phyloP scores from a whole-genome alignment of 2,888 invertebrate species.

The Maniola hyperantus region DNA sequence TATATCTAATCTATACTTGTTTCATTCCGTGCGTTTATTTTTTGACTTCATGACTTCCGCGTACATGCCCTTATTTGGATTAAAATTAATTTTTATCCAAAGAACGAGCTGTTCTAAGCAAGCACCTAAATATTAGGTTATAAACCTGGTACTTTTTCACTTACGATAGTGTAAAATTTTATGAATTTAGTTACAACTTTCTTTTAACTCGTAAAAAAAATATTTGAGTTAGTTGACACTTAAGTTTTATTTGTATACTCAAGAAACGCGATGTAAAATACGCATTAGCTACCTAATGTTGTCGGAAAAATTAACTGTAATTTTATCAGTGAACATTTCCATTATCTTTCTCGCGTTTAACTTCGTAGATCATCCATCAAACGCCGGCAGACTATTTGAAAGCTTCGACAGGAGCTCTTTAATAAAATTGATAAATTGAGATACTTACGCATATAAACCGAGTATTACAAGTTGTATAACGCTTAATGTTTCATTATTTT shows the following conservation, averaged over 20 bases:
- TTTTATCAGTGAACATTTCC: constrained; percentile 23
- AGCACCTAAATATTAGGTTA: neutral
- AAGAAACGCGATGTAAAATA: too few relatives aligned
- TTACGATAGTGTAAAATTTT: too few relatives aligned
- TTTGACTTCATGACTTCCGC: neutral
- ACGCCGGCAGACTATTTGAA: constrained; percentile 24
- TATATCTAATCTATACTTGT: constrained; percentile 6
- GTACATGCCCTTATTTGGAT: neutral
- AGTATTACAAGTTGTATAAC: neutral
- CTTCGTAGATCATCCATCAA: constrained; percentile 28
- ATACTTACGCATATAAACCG: constrained; percentile 21
- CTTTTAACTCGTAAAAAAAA: too few relatives aligned
- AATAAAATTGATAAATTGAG: constrained; percentile 29
- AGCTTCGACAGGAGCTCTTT: constrained; percentile 26
- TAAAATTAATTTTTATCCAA: neutral
- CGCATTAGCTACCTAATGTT: neutral
- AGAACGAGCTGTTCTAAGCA: neutral
- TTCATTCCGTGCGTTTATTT: neutral
- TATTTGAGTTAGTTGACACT: too few relatives aligned
- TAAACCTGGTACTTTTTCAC: neutral
- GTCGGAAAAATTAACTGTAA: neutral
- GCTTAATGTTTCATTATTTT: neutral
- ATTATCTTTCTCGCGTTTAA: constrained; percentile 11
- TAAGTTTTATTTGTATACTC: too few relatives aligned
- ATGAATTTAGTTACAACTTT: too few relatives aligned